Conservation (phyloP, 2,113 vertebrate species). For the Phaetusa simplex region DNA sequence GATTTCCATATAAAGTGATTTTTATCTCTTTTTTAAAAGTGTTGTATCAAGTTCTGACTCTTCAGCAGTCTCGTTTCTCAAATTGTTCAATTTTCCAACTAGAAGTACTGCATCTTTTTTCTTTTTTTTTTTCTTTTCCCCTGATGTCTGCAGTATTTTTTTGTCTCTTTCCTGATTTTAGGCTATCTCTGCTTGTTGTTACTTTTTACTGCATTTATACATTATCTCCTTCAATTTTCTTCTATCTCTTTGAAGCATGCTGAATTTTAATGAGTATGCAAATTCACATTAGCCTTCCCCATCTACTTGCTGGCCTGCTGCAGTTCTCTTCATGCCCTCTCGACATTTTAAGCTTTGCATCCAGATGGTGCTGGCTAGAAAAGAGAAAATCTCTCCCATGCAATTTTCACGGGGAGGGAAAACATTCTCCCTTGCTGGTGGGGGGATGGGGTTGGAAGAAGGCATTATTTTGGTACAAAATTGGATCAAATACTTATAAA, state of each 20-base stretch:
- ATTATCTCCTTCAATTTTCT: slow-evolving; percentile 25
- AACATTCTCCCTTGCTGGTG: neutral
- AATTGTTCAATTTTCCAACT: neutral
- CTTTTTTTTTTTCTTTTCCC: neutral
- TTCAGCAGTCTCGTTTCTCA: neutral
- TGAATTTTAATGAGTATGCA: slow-evolving; percentile 53
- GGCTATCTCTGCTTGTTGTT: neutral
- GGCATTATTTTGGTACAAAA: neutral
- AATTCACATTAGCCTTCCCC: slow-evolving; percentile 2
- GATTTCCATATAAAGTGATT: neutral
- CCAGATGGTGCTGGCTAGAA: slow-evolving; percentile 22
- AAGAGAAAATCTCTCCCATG: neutral
- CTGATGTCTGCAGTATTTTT: neutral
- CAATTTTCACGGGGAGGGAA: neutral
- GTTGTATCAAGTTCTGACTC: neutral
- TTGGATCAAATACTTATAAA: neutral
- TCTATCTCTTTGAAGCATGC: slow-evolving; percentile 21
- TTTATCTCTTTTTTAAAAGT: neutral
- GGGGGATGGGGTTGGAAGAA: neutral
- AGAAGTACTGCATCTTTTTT: neutral
- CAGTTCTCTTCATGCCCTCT: neutral
- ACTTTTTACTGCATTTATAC: neutral
- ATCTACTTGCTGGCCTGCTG: slow-evolving; percentile 21
- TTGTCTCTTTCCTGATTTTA: neutral
- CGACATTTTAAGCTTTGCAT: slow-evolving; percentile 33